Evolutionary conservation across 2,888 invertebrate species (phyloP).

Genomic region (Hirtodrosophila confusa): DNA sequence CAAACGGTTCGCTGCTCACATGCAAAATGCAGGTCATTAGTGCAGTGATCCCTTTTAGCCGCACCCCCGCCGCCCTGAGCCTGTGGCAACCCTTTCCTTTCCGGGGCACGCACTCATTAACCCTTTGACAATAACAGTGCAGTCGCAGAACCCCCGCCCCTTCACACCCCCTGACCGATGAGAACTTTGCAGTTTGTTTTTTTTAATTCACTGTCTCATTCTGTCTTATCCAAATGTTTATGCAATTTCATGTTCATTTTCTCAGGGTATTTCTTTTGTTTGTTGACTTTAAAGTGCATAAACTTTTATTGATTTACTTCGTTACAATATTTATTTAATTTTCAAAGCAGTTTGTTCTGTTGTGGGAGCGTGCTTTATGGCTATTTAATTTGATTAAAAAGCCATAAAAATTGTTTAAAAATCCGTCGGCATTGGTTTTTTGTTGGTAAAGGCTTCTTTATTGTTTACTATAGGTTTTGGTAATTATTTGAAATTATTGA

Average conservation of each 20-base stretch:
- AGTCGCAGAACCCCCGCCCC: conserved; percentile 6
- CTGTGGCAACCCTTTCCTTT: conserved; percentile 24
- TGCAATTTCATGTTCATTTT: conserved; percentile 11
- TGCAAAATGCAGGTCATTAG: conserved; percentile 78
- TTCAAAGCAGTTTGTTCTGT: conserved; percentile 6
- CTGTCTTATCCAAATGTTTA: conserved; percentile 23
- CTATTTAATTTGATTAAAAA: conserved; percentile 74
- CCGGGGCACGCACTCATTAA: conserved; percentile 57
- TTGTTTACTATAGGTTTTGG: conserved; percentile 14
- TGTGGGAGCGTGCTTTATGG: conserved; percentile 46
- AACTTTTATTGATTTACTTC: conserved; percentile 50
- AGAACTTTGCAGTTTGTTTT: conserved; percentile 27
- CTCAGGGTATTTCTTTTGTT: not conserved
- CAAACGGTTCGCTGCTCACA: conserved; percentile 23
- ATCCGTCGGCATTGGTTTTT: conserved; percentile 52
- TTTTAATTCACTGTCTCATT: conserved; percentile 2
- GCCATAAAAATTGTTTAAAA: conserved; percentile 59
- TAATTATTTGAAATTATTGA: conserved; percentile 70
- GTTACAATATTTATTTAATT: conserved; percentile 26
- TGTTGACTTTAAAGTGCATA: conserved; percentile 46
- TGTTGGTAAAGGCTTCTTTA: conserved; percentile 21
- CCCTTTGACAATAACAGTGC: conserved; percentile 39
- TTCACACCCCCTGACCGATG: conserved; percentile 8
- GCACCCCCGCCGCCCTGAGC: not conserved
- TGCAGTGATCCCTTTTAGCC: conserved; percentile 35